A percentile compares a stretch with the other conserved stretches of the same genome.
Conservation (phyloP, 2,113 vertebrate genomes). For the Acanthochromis polyacanthus region DNA sequence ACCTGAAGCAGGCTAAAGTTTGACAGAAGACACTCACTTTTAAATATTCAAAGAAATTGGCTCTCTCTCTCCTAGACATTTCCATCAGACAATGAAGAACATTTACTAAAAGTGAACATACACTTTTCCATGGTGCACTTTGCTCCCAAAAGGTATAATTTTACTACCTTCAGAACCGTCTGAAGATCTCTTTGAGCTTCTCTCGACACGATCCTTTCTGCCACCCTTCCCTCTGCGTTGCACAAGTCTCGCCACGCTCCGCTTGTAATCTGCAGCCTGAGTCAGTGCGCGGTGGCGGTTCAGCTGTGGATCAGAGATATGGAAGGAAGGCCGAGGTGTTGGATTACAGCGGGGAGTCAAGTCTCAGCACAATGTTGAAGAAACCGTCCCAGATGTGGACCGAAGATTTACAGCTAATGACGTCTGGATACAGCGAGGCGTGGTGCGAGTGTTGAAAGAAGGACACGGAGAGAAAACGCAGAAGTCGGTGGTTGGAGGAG, state of each 20-base stretch:
- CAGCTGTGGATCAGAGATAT: constrained; percentile 53
- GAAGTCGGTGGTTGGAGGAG: not conserved
- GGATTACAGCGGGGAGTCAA: constrained; percentile 55
- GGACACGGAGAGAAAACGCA: not conserved
- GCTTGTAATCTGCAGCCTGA: constrained; percentile 46
- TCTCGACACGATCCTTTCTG: constrained; percentile 45
- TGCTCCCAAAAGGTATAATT: constrained; percentile 49
- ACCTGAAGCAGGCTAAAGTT: not conserved
- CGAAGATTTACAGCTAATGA: constrained; percentile 58
- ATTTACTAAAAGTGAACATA: not conserved
- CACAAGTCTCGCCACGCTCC: constrained; percentile 64
- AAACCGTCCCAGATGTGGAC: constrained; percentile 56
- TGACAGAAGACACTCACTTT: not conserved
- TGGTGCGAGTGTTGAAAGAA: constrained; percentile 10
- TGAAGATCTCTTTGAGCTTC: constrained; percentile 43
- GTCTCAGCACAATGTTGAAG: constrained; percentile 50
- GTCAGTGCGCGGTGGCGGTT: constrained; percentile 11
- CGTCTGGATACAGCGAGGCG: constrained; percentile 17
- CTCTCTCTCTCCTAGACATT: constrained; percentile 1
- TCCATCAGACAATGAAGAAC: not conserved
- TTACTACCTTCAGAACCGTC: constrained; percentile 46
- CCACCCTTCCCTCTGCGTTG: constrained; percentile 25
- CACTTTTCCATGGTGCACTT: not conserved
- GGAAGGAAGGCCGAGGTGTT: constrained; percentile 49
- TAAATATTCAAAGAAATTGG: not conserved